Percentiles rank a stretch among this genome's conserved stretches.
These are phyloP conservation scores for Varroa destructor DNA, from an alignment of 1,140 invertebrate genomes.

Conservation along the genomic window DNA sequence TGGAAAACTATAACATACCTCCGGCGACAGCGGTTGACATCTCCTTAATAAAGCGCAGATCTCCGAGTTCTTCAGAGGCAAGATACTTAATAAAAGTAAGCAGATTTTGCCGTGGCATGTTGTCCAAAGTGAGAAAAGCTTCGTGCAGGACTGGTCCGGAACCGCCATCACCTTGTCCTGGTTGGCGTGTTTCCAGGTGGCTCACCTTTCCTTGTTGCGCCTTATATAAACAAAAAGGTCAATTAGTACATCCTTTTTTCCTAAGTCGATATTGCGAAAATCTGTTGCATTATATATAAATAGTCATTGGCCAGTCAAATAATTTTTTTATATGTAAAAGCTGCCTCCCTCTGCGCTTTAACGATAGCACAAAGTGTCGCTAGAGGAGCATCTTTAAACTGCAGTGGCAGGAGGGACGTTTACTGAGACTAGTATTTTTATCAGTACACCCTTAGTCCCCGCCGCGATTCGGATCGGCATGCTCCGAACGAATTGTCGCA, in stretches of 20 bases:
- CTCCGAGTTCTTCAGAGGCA: conserved; percentile 30
- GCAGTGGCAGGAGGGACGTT: too few relatives aligned
- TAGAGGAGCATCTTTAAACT: too few relatives aligned
- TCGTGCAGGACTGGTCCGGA: conserved; percentile 58
- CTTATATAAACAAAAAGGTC: conserved; percentile 36
- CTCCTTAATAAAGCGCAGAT: conserved; percentile 34
- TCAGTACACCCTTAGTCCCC: too few relatives aligned
- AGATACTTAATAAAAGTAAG: conserved; percentile 65
- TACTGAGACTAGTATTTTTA: too few relatives aligned
- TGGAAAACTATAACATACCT: background rate
- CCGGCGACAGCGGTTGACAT: conserved; percentile 12
- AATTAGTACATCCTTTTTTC: background rate
- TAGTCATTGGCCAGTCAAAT: too few relatives aligned
- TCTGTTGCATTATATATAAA: too few relatives aligned
- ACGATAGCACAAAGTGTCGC: too few relatives aligned
- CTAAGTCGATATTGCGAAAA: background rate
- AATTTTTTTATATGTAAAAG: too few relatives aligned
- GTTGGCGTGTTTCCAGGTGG: conserved; percentile 75
- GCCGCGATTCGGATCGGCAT: too few relatives aligned
- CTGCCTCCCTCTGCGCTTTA: too few relatives aligned
- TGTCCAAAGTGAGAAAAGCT: conserved; percentile 63
- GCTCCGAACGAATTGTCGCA: too few relatives aligned
- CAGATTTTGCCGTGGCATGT: conserved; percentile 60
- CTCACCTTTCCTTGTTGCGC: conserved; percentile 70
- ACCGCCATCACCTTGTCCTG: conserved; percentile 41